These are phyloP conservation scores for Steinernema scapterisci DNA, from an alignment of 2,888 invertebrate species.

Conservation along the genomic window DNA sequence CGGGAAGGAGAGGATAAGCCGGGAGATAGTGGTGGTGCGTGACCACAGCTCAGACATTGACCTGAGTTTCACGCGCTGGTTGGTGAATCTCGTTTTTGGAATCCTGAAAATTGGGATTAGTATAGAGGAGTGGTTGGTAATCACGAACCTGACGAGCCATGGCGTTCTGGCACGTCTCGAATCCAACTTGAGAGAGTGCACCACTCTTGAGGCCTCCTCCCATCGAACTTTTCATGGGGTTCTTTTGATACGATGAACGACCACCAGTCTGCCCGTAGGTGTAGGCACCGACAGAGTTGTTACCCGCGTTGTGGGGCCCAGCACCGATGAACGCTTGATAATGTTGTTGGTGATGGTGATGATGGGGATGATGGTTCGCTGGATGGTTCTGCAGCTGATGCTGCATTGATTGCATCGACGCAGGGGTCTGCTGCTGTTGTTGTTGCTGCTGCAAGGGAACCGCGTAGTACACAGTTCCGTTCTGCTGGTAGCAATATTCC, in stretches of 20 bases:
- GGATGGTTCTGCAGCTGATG: conserved; percentile 29
- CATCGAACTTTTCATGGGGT: not conserved
- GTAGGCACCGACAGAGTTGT: not conserved
- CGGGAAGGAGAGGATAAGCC: not conserved
- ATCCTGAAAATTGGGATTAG: conserved; percentile 26
- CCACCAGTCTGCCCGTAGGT: conserved; percentile 23
- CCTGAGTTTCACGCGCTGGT: conserved; percentile 41
- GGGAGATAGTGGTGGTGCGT: not conserved
- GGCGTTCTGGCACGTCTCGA: conserved; percentile 39
- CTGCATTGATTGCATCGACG: conserved; percentile 13
- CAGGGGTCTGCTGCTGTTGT: not conserved
- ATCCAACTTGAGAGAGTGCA: conserved; percentile 16
- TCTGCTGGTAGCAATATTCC: not conserved
- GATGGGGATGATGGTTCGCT: conserved; percentile 12
- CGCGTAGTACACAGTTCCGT: conserved; percentile 14
- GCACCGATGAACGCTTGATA: not conserved
- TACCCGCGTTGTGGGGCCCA: conserved; percentile 16
- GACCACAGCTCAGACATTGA: conserved; percentile 37
- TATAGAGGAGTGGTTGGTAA: not conserved
- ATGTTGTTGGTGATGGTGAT: not conserved
- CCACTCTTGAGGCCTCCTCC: conserved; percentile 17
- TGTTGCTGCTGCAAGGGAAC: not conserved
- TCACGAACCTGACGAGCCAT: conserved; percentile 36
- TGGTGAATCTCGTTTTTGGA: conserved; percentile 39
- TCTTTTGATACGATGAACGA: conserved; percentile 15